A percentile compares a stretch with the other conserved stretches of the same genome.
Evolutionary conservation across 1,140 invertebrate species (phyloP).

Genomic region (Drosophila varians): DNA sequence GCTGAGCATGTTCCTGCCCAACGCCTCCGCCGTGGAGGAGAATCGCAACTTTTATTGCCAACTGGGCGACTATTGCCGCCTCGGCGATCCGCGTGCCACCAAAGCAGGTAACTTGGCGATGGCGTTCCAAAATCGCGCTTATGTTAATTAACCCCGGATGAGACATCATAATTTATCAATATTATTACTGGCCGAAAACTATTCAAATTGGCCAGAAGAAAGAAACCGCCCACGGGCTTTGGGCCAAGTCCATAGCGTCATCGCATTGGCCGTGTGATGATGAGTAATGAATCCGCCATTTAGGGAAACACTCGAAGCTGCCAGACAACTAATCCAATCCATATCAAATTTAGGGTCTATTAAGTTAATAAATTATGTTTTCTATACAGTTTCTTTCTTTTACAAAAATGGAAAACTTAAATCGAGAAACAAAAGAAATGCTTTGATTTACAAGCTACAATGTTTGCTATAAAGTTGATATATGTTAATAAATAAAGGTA

Average conservation of each 20-base stretch:
- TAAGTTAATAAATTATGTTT: conserved; percentile 8
- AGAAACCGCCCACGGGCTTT: conserved; percentile 52
- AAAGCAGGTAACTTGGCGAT: conserved; percentile 88
- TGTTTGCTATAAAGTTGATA: background rate
- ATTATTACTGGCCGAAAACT: conserved; percentile 58
- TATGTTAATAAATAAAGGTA: too few relatives aligned
- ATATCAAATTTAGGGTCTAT: conserved; percentile 6
- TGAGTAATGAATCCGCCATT: conserved; percentile 35
- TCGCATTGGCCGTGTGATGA: conserved; percentile 21
- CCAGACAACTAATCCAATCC: conserved; percentile 25
- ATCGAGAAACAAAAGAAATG: conserved; percentile 1
- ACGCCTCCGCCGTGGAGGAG: conserved; percentile 87
- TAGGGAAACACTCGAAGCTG: conserved; percentile 25
- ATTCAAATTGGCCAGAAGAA: conserved; percentile 51
- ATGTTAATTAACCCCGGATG: conserved; percentile 56
- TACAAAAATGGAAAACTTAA: conserved; percentile 18
- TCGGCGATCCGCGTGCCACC: conserved; percentile 90
- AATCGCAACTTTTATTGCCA: conserved; percentile 90
- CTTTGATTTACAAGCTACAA: conserved; percentile 20
- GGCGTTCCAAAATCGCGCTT: conserved; percentile 1
- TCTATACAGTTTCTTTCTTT: background rate
- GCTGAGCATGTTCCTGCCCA: conserved; percentile 91
- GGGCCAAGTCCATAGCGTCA: conserved; percentile 28
- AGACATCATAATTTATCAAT: conserved; percentile 80
- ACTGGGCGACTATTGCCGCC: conserved; percentile 88